Evolutionary conservation across 2,888 invertebrate species (phyloP).

Genomic region (Hyppa rectilinea): DNA sequence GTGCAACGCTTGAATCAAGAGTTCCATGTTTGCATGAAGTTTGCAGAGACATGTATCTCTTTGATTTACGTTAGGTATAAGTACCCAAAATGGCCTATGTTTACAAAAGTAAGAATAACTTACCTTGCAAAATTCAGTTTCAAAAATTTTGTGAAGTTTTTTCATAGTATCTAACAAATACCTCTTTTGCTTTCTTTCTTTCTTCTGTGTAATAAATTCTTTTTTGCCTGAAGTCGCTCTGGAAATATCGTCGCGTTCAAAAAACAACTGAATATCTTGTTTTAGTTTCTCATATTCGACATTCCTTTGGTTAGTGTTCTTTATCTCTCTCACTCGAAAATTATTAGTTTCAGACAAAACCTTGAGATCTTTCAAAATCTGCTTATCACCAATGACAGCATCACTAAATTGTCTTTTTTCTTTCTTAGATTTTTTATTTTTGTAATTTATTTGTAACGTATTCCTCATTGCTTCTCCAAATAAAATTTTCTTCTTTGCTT

Average conservation of each 20-base stretch:
- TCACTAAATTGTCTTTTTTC: too few species aligned
- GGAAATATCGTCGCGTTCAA: slow-evolving; percentile 5
- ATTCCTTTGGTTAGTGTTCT: slow-evolving; percentile 3
- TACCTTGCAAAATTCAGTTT: background rate
- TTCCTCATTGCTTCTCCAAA: background rate
- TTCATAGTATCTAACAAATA: slow-evolving; percentile 11
- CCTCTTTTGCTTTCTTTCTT: slow-evolving; percentile 9
- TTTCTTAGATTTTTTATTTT: background rate
- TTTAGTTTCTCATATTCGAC: slow-evolving; percentile 7
- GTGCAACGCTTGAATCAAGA: too few species aligned
- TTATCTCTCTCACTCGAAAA: slow-evolving; percentile 6
- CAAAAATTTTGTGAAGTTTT: slow-evolving; percentile 5
- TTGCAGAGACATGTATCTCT: slow-evolving; percentile 1
- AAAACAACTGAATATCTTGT: slow-evolving; percentile 2
- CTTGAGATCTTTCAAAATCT: slow-evolving; percentile 3
- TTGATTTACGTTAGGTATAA: background rate
- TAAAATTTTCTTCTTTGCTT: background rate
- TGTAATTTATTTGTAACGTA: background rate
- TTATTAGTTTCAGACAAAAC: slow-evolving; percentile 14
- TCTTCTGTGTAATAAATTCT: slow-evolving; percentile 7
- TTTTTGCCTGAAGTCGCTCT: slow-evolving; percentile 14
- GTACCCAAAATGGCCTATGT: background rate
- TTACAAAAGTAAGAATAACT: background rate
- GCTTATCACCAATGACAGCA: background rate
- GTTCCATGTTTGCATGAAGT: too few species aligned